Base-by-base conservation (phyloP, 2,888 invertebrate genomes). In the Nycteola revayana region DNA sequence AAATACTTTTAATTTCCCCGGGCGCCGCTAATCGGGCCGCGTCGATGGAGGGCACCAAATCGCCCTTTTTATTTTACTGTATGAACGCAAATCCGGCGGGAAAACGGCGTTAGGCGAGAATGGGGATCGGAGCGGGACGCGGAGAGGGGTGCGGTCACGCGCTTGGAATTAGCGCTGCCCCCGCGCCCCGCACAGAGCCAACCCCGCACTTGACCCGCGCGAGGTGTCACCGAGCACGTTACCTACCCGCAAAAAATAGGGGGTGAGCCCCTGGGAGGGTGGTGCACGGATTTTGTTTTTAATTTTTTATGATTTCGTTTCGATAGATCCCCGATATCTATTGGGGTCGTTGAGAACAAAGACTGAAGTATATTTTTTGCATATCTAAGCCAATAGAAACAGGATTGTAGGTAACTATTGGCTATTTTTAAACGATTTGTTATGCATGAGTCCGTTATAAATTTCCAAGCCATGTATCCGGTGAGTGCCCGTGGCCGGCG, bases 1-100 rank as follows among this genome's bases (percentile, higher is more conserved):
- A 84, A 84, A 86, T 83, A 84, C 85, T 85, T 86, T 85, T 86
- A 86, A 86, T 86, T 86, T 85, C 86, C 85, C 86, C 75, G 80
- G 85, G 82, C 85, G 80, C 82, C 82, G 82, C 83, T 86, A 86
- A 86, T 86, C 85, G 84, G 78, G 71, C 77, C 69, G 75, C 75
- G 78, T 74, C 83, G 77, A 80, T 78, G 82, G 82, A 83, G 85
- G 83, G 83, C 79, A 76, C 79, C 78, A 82, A 83, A 83, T 83
- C 85, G 85, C 83, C 85, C 84, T 85, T 86, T 84, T 84, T 85
- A 84, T 85, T 86, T 83, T 77, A 77, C 81, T 79, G 71, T 83
- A 82, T 78, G 81, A 82, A 81, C 80, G 81, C 78, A 84, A 85
- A 85, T 85, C 83, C 85, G 80, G 79, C 81, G 82, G 85, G 84